Percentiles rank a stretch among this genome's conserved stretches.
Evolutionary conservation across 2,797 vertebrate genomes (phyloP).

Genomic region (Dipus sagitta): DNA sequence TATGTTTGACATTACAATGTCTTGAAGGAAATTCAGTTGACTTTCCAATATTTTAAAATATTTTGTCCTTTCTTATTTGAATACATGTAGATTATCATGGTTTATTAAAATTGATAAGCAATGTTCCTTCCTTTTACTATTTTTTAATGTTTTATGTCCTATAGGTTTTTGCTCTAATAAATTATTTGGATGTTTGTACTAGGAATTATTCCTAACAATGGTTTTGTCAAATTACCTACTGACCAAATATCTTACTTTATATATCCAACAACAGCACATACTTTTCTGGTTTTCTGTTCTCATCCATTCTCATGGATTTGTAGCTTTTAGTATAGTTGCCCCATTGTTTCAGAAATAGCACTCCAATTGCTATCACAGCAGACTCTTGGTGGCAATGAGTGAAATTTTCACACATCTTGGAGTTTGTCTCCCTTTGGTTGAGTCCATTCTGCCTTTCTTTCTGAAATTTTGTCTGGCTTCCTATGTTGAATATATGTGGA

Average conservation of each 20-base stretch:
- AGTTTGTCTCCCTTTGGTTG: neutral
- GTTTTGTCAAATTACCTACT: constrained; percentile 24
- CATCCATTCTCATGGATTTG: neutral
- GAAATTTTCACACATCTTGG: neutral
- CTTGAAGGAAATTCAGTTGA: neutral
- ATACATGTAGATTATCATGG: neutral
- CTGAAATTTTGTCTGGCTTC: neutral
- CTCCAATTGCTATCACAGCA: neutral
- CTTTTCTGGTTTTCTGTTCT: neutral
- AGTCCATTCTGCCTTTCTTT: neutral
- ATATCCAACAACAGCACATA: neutral
- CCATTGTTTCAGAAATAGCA: neutral
- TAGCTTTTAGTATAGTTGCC: neutral
- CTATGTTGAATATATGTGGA: neutral
- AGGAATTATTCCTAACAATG: neutral
- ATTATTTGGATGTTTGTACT: neutral
- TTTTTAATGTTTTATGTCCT: neutral
- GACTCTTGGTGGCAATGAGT: neutral
- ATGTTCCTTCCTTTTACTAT: neutral
- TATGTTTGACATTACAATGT: neutral
- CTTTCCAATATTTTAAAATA: constrained; percentile 39
- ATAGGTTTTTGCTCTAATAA: constrained; percentile 7
- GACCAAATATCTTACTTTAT: neutral
- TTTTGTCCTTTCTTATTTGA: constrained; percentile 28
- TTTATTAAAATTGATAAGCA: neutral